Base-by-base conservation (phyloP, 2,797 vertebrate genomes). In the Ptychadena robeensis region DNA sequence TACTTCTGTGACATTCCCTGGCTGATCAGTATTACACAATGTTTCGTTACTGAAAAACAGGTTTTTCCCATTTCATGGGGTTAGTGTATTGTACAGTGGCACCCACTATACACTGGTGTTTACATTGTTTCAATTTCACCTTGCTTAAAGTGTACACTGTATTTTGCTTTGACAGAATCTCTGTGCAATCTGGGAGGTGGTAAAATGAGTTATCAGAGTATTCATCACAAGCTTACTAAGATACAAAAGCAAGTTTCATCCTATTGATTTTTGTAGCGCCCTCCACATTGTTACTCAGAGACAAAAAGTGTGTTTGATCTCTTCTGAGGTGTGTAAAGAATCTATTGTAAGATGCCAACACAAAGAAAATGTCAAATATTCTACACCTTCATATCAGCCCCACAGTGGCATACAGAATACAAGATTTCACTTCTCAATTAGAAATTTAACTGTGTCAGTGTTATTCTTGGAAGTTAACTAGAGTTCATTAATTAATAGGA, bases 211-310 rank as follows among this genome's bases (percentile, higher is more conserved):
- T 76, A 44, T 65, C 73, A 64, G n/a, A 63, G 59, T 25, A 38
- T 61, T 75, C 37, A 38, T 63, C 57, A 38, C n/a, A 76, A 7
- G 31, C 6, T 32, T 37, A 37, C 34, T n/a, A 22, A 18, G 22
- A 32, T 9, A 76, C 61, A 76, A 65, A 65, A 44, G 37, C 22
- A 9, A 34, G 40, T 53, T 67, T 31, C 3, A 67, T 48, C 10
- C 40, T 53, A 78, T 78, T 67, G 75, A 78, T 78, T 77, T 38
- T 48, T 78, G 30, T 53, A 27, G 18, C 40, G 7, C 74, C 61
- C 35, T 44, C 74, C 32, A 77, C 61, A 77, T 66, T 66, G 61
- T 77, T 25, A 35, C 40, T 34, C 12, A 25, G 27, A 67, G 75
- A 78, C 28, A 78, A 77, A 64, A 76, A 18, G 30, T 44, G 30